phyloP scores from a whole-genome alignment of 2,888 invertebrate genomes.

The Pandemis corylana region DNA sequence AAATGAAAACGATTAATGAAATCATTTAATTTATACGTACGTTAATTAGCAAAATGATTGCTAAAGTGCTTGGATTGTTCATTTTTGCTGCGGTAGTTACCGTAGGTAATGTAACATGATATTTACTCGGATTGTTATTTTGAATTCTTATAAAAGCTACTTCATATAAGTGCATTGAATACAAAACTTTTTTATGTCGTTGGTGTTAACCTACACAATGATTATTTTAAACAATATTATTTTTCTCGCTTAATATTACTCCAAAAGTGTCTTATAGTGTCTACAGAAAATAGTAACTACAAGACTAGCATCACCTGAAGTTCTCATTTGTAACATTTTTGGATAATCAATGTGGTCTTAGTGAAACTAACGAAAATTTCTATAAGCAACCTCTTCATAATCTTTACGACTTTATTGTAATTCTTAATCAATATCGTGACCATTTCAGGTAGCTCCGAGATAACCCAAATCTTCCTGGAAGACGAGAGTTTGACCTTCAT shows the following conservation, averaged over 20 bases:
- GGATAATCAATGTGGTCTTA: not conserved
- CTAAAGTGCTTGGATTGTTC: slow-evolving; percentile 25
- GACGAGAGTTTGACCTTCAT: slow-evolving; percentile 53
- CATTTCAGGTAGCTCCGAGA: slow-evolving; percentile 51
- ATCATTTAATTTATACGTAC: not conserved
- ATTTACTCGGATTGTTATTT: no score
- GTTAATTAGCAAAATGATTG: slow-evolving; percentile 14
- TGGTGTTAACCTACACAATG: no score
- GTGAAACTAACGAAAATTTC: no score
- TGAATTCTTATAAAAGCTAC: no score
- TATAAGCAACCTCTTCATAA: no score
- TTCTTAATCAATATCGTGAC: not conserved
- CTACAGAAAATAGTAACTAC: no score
- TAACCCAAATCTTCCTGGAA: slow-evolving; percentile 49
- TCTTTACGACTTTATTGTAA: not conserved
- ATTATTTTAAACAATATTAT: no score
- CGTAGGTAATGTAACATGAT: slow-evolving; percentile 16
- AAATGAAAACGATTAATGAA: not conserved
- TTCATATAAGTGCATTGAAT: no score
- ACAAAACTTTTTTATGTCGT: no score
- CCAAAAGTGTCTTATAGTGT: no score
- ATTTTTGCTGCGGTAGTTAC: slow-evolving; percentile 22
- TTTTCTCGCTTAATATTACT: no score
- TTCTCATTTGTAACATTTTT: not conserved
- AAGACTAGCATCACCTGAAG: not conserved